Percentiles rank a stretch among this genome's conserved stretches.
These are phyloP conservation scores for Drosophila persimilis DNA, from an alignment of 1,140 invertebrate genomes.

Conservation along the genomic window DNA sequence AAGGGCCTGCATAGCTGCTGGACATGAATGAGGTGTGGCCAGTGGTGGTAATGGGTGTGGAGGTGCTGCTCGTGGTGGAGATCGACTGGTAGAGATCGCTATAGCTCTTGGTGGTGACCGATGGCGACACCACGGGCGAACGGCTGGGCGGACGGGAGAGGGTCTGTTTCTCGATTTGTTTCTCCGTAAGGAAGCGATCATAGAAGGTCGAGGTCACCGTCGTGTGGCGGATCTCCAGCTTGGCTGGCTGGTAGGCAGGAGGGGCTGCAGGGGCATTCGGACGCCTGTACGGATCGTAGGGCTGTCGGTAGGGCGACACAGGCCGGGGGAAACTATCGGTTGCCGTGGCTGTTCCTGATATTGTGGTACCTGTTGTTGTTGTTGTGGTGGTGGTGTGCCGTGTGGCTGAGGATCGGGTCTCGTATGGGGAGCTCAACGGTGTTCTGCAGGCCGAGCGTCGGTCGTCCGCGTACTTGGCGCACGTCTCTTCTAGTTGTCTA, in stretches of 20 bases:
- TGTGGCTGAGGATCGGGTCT: slow-evolving; percentile 55
- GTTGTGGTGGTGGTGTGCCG: slow-evolving; percentile 19
- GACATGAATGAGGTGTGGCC: slow-evolving; percentile 44
- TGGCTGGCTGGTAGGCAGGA: slow-evolving; percentile 72
- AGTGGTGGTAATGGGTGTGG: slow-evolving; percentile 25
- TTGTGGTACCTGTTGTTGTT: slow-evolving; percentile 15
- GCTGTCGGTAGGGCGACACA: slow-evolving; percentile 70
- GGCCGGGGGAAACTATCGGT: slow-evolving; percentile 51
- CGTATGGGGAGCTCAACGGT: slow-evolving; percentile 70
- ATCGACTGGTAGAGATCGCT: slow-evolving; percentile 39
- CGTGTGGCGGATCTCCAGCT: slow-evolving; percentile 80
- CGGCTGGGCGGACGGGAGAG: slow-evolving; percentile 60
- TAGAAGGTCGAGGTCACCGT: slow-evolving; percentile 82
- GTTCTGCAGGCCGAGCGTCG: slow-evolving; percentile 71
- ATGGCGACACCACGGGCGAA: slow-evolving; percentile 70
- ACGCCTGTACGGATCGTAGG: slow-evolving; percentile 54
- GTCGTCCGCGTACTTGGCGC: slow-evolving; percentile 76
- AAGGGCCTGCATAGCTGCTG: slow-evolving; percentile 47
- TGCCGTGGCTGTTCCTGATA: slow-evolving; percentile 26
- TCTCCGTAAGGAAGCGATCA: slow-evolving; percentile 79
- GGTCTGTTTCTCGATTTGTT: slow-evolving; percentile 74
- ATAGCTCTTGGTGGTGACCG: slow-evolving; percentile 67
- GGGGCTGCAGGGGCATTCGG: slow-evolving; percentile 34
- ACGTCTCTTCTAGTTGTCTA: slow-evolving; percentile 82
- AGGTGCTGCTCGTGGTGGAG: slow-evolving; percentile 13